Conservation (phyloP, 2,888 invertebrate genomes). For the Volucella inflata region DNA sequence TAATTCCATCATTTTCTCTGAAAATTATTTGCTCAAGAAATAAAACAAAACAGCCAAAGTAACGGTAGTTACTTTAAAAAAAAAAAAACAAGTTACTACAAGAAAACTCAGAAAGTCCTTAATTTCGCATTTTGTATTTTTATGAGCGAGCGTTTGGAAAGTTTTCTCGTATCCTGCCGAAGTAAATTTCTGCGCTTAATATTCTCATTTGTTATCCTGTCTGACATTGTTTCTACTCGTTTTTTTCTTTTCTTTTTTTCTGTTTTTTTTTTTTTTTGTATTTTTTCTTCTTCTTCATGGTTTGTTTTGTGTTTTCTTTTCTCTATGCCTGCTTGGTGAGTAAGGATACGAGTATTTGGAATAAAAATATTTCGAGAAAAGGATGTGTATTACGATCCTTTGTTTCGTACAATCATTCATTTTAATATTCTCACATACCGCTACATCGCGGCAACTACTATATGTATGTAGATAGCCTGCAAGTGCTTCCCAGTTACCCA, state of each 20-base stretch:
- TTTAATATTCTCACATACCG: conserved; percentile 71
- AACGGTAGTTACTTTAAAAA: conserved; percentile 60
- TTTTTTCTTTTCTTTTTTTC: neutral
- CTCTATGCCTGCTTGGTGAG: conserved; percentile 29
- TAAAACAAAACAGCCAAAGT: neutral
- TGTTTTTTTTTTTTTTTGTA: conserved; percentile 34
- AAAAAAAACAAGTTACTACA: conserved; percentile 58
- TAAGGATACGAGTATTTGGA: conserved; percentile 51
- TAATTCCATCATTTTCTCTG: conserved; percentile 46
- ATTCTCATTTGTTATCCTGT: conserved; percentile 75
- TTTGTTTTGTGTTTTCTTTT: conserved; percentile 15
- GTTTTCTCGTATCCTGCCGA: conserved; percentile 67
- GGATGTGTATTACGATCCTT: conserved; percentile 73
- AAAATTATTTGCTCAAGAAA: conserved; percentile 28
- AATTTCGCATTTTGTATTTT: conserved; percentile 74
- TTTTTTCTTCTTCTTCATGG: conserved; percentile 28
- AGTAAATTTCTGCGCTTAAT: conserved; percentile 74
- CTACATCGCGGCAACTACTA: neutral
- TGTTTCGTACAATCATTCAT: conserved; percentile 74
- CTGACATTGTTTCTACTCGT: conserved; percentile 58
- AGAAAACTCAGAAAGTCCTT: conserved; percentile 71
- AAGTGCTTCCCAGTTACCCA: neutral
- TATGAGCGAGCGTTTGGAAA: conserved; percentile 65
- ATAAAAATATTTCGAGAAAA: conserved; percentile 67
- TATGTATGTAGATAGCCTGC: neutral